A percentile compares a stretch with the other conserved stretches of the same genome.
Evolutionary conservation across 2,888 invertebrate species (phyloP).

Genomic region (Hedya salicella): DNA sequence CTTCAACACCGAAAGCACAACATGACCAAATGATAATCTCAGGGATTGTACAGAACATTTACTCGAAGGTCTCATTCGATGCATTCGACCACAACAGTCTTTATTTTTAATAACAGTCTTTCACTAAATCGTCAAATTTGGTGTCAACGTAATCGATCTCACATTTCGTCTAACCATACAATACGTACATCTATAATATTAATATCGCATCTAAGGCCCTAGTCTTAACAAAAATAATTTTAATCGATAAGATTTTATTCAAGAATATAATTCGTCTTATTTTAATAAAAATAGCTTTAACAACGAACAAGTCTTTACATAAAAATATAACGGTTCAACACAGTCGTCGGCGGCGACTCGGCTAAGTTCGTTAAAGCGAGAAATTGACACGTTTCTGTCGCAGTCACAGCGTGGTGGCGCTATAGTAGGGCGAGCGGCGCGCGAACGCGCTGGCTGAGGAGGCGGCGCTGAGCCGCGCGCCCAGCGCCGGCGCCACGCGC

Average conservation of each 20-base stretch:
- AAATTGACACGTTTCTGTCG: constrained; percentile 72
- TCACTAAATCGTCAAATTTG: constrained; percentile 71
- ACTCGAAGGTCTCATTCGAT: constrained; percentile 75
- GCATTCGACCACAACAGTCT: constrained; percentile 81
- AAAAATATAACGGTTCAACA: constrained; percentile 81
- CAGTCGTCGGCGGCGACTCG: constrained; percentile 61
- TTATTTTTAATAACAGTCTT: constrained; percentile 74
- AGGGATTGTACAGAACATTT: constrained; percentile 68
- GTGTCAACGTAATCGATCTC: constrained; percentile 76
- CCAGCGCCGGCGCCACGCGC: constrained; percentile 44
- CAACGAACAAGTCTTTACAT: constrained; percentile 80
- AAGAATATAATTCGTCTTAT: constrained; percentile 82
- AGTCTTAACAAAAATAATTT: constrained; percentile 81
- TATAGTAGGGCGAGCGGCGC: constrained; percentile 47
- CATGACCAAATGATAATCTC: constrained; percentile 74
- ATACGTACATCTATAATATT: constrained; percentile 75
- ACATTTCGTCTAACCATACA: constrained; percentile 75
- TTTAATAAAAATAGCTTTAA: constrained; percentile 82
- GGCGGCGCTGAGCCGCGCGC: constrained; percentile 60
- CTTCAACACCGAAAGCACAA: constrained; percentile 83
- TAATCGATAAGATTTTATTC: constrained; percentile 72
- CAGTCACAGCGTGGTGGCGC: constrained; percentile 48
- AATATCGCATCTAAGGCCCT: constrained; percentile 77
- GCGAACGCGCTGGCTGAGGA: constrained; percentile 47
- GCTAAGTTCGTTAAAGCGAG: constrained; percentile 81